Percentiles rank a stretch among this genome's conserved stretches.
phyloP scores from a whole-genome alignment of 2,113 vertebrate species.

The Meleagris gallopavo region DNA sequence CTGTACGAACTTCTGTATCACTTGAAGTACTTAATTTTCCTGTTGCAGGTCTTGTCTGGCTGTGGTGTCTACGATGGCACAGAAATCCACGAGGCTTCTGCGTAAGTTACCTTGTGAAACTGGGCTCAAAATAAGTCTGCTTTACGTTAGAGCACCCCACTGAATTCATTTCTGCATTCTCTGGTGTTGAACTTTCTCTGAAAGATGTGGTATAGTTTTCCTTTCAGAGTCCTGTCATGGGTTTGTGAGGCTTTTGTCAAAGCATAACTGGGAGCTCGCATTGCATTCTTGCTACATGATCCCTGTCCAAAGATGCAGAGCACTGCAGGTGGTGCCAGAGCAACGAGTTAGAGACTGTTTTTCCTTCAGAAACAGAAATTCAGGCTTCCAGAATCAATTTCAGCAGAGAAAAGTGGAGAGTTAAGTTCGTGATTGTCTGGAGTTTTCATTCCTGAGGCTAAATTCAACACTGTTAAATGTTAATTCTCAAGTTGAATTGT shows the following conservation, averaged over 20 bases:
- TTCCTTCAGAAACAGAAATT: neutral
- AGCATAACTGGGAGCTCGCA: neutral
- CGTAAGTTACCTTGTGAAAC: slow-evolving; percentile 77
- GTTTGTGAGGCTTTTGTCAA: neutral
- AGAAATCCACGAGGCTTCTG: slow-evolving; percentile 89
- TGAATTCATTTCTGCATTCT: neutral
- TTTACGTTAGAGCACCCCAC: neutral
- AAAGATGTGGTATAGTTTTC: neutral
- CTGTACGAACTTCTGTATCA: neutral
- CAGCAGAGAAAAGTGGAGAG: neutral
- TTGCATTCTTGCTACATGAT: neutral
- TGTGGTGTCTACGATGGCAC: slow-evolving; percentile 90
- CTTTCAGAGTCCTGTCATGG: neutral
- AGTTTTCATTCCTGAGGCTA: neutral
- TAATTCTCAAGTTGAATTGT: neutral
- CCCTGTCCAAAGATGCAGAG: neutral
- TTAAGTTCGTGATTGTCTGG: neutral
- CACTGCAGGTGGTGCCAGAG: accelerated
- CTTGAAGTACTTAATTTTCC: neutral
- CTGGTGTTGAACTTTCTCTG: neutral
- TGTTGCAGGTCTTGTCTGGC: slow-evolving; percentile 85
- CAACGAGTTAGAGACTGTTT: neutral
- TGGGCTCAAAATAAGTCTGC: neutral
- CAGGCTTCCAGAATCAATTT: neutral
- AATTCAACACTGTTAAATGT: neutral